These are phyloP conservation scores for Corythaeola cristata DNA, from an alignment of 2,113 vertebrate species.

Conservation along the genomic window DNA sequence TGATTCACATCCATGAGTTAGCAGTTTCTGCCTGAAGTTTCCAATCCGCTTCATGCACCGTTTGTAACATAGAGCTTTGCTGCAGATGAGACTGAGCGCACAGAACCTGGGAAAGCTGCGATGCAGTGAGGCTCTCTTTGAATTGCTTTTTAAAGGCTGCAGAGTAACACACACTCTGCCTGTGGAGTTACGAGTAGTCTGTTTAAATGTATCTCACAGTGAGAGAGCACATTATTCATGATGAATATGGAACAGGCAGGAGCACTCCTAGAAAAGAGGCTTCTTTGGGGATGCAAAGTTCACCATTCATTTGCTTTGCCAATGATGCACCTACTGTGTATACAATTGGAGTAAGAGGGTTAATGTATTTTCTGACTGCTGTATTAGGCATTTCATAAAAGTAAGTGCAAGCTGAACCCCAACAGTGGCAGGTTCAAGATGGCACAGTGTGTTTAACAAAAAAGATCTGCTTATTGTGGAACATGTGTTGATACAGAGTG, in stretches of 20 bases:
- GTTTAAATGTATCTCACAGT: neutral
- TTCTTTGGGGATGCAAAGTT: neutral
- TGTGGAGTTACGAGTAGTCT: neutral
- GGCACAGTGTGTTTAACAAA: neutral
- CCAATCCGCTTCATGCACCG: rapidly evolving
- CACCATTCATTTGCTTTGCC: neutral
- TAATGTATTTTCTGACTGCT: neutral
- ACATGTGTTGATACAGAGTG: neutral
- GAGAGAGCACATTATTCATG: neutral
- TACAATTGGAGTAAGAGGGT: neutral
- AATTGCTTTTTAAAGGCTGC: neutral
- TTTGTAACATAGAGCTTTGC: neutral
- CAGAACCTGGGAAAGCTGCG: neutral
- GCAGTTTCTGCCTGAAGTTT: neutral
- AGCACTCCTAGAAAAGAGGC: neutral
- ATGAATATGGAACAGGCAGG: neutral
- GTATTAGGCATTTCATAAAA: neutral
- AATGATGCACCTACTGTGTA: neutral
- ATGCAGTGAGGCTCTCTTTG: neutral
- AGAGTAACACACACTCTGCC: neutral
- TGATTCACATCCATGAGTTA: neutral
- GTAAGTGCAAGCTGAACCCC: neutral
- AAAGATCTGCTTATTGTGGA: neutral
- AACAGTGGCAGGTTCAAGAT: neutral
- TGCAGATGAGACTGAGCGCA: neutral